phyloP scores from a whole-genome alignment of 2,888 invertebrate genomes.

The Drosophila trichaetosa region DNA sequence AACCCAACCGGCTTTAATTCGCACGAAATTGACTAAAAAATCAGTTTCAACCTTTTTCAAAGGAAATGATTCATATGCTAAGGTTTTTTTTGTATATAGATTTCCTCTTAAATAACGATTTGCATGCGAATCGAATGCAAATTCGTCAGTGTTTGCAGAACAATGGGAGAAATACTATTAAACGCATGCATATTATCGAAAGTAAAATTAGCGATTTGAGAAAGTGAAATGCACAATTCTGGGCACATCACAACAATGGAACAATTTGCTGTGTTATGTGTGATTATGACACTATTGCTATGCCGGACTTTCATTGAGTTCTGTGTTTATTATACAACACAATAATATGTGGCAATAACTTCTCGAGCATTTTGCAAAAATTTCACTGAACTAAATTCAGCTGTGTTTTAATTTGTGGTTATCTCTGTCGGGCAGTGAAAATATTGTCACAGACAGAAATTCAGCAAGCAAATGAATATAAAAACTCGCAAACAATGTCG shows the following conservation, averaged over 20 bases:
- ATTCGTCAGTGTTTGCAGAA: slow-evolving; percentile 36
- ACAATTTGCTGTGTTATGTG: slow-evolving; percentile 25
- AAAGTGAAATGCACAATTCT: slow-evolving; percentile 68
- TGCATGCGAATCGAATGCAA: slow-evolving; percentile 63
- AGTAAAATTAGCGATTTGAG: slow-evolving; percentile 53
- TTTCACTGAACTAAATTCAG: slow-evolving; percentile 52
- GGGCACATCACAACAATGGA: slow-evolving; percentile 49
- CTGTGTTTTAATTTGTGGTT: slow-evolving; percentile 23
- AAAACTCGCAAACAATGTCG: slow-evolving; percentile 51
- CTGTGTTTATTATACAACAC: slow-evolving; percentile 62
- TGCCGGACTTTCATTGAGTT: slow-evolving; percentile 51
- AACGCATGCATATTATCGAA: slow-evolving; percentile 36
- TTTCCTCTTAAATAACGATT: slow-evolving; percentile 41
- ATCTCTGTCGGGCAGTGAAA: slow-evolving; percentile 34
- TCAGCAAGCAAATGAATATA: slow-evolving; percentile 24
- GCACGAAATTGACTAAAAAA: slow-evolving; percentile 58
- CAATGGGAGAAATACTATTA: slow-evolving; percentile 43
- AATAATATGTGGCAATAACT: slow-evolving; percentile 34
- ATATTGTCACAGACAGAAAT: slow-evolving; percentile 17
- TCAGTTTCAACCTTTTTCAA: slow-evolving; percentile 59
- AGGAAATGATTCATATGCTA: slow-evolving; percentile 71
- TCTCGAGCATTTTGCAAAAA: slow-evolving; percentile 28
- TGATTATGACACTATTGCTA: slow-evolving; percentile 51
- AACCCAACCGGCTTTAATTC: slow-evolving; percentile 52
- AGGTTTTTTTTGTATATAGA: slow-evolving; percentile 28